Conservation (phyloP, 2,113 vertebrate species). For the Sinosuthora webbiana region DNA sequence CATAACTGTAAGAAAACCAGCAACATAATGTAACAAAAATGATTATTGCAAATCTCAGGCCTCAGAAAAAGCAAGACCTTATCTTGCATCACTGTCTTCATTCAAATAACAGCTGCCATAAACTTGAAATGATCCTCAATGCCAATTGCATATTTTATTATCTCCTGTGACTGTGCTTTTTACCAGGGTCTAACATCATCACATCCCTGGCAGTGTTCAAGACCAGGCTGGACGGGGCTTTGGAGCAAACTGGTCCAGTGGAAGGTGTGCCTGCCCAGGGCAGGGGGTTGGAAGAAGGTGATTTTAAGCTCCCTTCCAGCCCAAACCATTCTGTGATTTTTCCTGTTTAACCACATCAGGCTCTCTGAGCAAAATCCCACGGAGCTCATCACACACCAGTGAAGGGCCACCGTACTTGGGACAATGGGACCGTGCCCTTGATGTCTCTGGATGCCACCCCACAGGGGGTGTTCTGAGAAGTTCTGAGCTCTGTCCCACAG, state of each 20-base stretch:
- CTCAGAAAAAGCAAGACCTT: neutral
- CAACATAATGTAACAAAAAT: neutral
- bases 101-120: neutral
- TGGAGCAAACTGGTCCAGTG: neutral
- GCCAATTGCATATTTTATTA: neutral
- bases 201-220: neutral
- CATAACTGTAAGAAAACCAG: neutral
- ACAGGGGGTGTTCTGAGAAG: neutral
- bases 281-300: neutral
- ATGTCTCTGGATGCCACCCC: neutral
- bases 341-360: neutral
- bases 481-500: too few species aligned
- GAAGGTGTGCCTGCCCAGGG: neutral
- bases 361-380: neutral
- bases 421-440: fast-evolving
- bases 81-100: neutral
- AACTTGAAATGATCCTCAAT: neutral
- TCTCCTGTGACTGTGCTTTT: neutral
- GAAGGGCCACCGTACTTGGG: fast-evolving
- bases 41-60: neutral
- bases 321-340: neutral
- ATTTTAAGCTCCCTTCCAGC: neutral
- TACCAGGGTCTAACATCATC: neutral
- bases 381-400: fast-evolving
- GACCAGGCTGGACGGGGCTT: fast-evolving